Conservation (phyloP, 2,888 invertebrate genomes). For the Folsomia candida region DNA sequence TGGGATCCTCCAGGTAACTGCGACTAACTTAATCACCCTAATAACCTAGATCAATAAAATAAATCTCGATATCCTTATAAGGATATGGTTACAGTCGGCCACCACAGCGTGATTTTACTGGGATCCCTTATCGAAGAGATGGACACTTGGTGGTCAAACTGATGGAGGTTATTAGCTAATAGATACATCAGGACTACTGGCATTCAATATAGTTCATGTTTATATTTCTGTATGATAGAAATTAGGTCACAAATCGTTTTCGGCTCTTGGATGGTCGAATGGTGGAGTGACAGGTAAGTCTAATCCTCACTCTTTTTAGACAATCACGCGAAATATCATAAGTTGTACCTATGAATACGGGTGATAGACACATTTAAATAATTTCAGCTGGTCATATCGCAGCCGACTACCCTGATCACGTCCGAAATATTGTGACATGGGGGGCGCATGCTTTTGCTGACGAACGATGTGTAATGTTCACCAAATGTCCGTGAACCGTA, state of each 20-base stretch:
- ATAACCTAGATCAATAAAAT: no score
- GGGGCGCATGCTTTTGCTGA: constrained; percentile 69
- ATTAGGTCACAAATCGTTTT: constrained; percentile 67
- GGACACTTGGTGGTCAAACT: constrained; percentile 68
- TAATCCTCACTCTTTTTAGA: no score
- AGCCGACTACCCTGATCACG: constrained; percentile 61
- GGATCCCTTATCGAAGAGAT: constrained; percentile 72
- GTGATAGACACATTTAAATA: no score
- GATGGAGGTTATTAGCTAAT: constrained; percentile 62
- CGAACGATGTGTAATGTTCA: constrained; percentile 36
- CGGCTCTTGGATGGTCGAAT: constrained; percentile 84
- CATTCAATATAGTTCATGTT: background rate
- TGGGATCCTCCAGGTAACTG: constrained; percentile 69
- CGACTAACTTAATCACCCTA: no score
- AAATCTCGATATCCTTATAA: background rate
- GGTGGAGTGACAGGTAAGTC: constrained; percentile 76
- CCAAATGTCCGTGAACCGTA: constrained; percentile 36
- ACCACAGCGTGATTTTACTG: constrained; percentile 67
- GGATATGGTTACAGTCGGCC: constrained; percentile 65
- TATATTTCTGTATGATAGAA: no score
- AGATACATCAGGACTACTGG: no score
- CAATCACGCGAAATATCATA: no score
- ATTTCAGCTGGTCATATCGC: constrained; percentile 72
- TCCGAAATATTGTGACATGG: constrained; percentile 73
- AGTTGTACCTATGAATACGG: no score